Percentiles rank a stretch among this genome's conserved stretches.
These are phyloP conservation scores for Proterorhinus semilunaris DNA, from an alignment of 2,113 vertebrate genomes.

Conservation along the genomic window DNA sequence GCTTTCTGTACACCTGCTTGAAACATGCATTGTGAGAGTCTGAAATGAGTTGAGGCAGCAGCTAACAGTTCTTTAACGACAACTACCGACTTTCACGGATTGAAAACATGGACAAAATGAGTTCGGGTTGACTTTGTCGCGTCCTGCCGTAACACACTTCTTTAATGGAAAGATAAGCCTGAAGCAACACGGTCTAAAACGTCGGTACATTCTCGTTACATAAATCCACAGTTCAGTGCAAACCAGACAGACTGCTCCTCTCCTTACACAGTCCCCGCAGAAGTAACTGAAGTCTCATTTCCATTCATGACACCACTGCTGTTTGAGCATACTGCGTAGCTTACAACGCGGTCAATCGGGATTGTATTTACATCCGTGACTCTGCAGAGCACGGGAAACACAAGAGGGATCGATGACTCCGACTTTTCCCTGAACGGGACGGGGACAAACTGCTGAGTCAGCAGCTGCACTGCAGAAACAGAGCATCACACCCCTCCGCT, in stretches of 20 bases:
- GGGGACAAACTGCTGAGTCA: conserved; percentile 37
- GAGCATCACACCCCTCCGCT: conserved; percentile 24
- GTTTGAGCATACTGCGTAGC: conserved; percentile 1
- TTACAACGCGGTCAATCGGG: neutral
- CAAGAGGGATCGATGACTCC: conserved; percentile 3
- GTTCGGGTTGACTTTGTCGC: neutral
- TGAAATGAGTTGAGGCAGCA: too few species aligned
- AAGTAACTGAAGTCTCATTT: conserved; percentile 11
- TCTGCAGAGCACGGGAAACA: neutral
- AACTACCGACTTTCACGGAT: too few species aligned
- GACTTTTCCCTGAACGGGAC: conserved; percentile 6
- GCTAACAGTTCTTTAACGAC: too few species aligned
- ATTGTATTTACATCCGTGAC: neutral
- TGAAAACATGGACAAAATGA: too few species aligned
- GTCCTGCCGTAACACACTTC: neutral
- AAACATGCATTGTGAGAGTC: too few species aligned
- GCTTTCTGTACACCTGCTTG: too few species aligned
- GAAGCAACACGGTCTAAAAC: neutral
- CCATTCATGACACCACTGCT: conserved; percentile 1
- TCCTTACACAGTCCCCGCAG: conserved; percentile 13
- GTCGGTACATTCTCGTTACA: neutral
- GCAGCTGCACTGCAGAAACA: conserved; percentile 56
- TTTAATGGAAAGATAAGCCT: conserved; percentile 1
- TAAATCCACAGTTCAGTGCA: neutral
- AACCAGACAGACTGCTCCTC: conserved; percentile 18